Evolutionary conservation across 1,140 invertebrate species (phyloP).

Genomic region (Papilio helenus): DNA sequence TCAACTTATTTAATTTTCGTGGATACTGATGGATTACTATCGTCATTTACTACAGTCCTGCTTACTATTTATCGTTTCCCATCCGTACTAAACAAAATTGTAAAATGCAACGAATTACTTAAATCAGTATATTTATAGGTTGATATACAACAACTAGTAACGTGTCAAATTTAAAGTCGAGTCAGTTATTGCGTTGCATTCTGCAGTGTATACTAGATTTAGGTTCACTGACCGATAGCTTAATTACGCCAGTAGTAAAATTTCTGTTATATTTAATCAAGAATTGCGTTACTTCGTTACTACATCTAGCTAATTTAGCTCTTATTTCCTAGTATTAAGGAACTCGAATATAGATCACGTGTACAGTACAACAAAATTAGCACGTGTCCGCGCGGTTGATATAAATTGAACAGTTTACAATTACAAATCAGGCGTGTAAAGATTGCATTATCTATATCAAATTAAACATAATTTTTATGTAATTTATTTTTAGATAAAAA

Average conservation of each 20-base stretch:
- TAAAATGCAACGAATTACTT: no score
- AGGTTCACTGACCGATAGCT: conserved; percentile 49
- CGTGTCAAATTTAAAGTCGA: conserved; percentile 5
- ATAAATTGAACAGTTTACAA: conserved; percentile 18
- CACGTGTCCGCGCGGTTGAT: conserved; percentile 9
- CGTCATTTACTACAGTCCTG: no score
- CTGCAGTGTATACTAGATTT: conserved; percentile 21
- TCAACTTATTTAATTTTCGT: neutral
- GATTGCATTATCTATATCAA: conserved; percentile 2
- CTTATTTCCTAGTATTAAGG: conserved; percentile 5
- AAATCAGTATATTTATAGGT: neutral
- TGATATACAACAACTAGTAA: neutral
- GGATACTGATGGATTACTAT: no score
- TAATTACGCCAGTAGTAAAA: conserved; percentile 52
- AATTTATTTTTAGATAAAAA: neutral
- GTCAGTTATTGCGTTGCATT: conserved; percentile 20
- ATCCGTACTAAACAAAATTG: neutral
- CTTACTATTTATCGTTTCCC: neutral
- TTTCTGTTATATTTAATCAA: conserved; percentile 43
- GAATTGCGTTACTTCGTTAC: conserved; percentile 8
- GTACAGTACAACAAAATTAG: neutral
- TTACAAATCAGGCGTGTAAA: conserved; percentile 14
- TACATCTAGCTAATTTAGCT: conserved; percentile 4
- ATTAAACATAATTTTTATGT: neutral
- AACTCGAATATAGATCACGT: neutral